Conservation (phyloP, 2,113 vertebrate species). For the Canis aureus region DNA sequence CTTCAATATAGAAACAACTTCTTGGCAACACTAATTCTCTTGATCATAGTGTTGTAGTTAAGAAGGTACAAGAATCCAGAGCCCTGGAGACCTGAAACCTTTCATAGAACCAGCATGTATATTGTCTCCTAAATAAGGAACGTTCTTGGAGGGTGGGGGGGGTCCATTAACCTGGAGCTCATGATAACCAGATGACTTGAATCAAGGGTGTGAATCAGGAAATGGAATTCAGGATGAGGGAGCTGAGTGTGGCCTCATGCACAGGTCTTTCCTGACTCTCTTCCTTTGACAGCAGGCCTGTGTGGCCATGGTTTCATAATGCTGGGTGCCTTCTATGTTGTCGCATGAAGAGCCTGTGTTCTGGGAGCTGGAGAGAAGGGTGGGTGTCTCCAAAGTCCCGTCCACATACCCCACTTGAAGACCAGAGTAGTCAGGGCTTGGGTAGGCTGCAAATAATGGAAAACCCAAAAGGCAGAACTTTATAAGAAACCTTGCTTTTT, state of each 20-base stretch:
- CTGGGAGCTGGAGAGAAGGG: not conserved
- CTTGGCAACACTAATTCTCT: not conserved
- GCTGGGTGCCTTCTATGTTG: not conserved
- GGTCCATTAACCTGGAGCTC: not conserved
- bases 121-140: not conserved
- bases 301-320: not conserved
- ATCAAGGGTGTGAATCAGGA: not conserved
- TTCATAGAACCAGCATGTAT: not conserved
- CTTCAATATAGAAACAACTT: slow-evolving; percentile 24
- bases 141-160: not conserved
- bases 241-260: not conserved
- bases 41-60: not conserved
- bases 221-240: not conserved
- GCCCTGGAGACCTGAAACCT: not conserved
- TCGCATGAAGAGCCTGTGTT: not conserved
- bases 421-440: not conserved
- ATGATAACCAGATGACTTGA: not conserved
- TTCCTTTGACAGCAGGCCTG: not conserved
- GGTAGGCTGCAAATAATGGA: not conserved
- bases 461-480: not conserved
- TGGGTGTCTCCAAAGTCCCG: not conserved
- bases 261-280: not conserved
- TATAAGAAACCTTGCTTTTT: not conserved
- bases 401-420: not conserved
- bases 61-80: not conserved